Percentiles rank a stretch among this genome's conserved stretches.
phyloP scores from a whole-genome alignment of 2,113 vertebrate species.

The Dinomys branickii region DNA sequence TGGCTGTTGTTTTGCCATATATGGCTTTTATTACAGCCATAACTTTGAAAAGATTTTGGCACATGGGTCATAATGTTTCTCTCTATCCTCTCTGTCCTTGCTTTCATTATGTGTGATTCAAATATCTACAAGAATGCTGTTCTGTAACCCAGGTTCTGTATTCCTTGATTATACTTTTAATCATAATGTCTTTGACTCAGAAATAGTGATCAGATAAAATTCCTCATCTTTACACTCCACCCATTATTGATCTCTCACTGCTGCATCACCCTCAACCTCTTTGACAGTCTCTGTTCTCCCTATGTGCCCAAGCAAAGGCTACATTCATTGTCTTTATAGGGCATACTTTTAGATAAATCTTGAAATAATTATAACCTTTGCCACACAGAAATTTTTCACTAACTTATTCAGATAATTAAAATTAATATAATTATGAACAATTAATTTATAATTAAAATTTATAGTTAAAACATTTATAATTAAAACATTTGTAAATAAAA shows the following conservation, averaged over 20 bases:
- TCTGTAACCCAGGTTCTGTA: neutral
- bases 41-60: neutral
- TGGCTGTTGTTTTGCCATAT: too few species aligned
- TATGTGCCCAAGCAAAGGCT: neutral
- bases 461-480: neutral
- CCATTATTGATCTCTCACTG: neutral
- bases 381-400: neutral
- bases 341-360: neutral
- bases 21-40: too few species aligned
- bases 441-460: neutral
- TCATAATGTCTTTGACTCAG: neutral
- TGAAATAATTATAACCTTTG: neutral
- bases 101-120: neutral
- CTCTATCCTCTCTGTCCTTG: neutral
- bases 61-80: neutral
- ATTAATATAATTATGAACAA: neutral
- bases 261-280: neutral
- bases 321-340: neutral
- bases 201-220: neutral
- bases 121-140: neutral
- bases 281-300: neutral
- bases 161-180: neutral
- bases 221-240: neutral
- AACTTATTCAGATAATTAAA: neutral
- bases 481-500: neutral